Evolutionary conservation across 2,888 invertebrate genomes (phyloP).

Genomic region (Spilarctia lutea): DNA sequence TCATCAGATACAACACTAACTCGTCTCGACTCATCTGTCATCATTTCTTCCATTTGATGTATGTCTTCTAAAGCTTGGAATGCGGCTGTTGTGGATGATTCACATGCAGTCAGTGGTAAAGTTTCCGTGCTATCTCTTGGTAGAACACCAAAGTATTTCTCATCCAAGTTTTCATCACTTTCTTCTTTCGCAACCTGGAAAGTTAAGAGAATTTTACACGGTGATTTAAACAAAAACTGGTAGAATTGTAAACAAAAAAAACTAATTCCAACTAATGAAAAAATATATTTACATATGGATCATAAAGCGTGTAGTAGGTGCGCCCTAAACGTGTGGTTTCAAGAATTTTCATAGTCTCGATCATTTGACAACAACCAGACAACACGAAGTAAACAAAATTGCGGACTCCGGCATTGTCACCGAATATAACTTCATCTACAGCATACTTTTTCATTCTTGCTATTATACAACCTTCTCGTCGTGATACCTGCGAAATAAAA

Average conservation of each 20-base stretch:
- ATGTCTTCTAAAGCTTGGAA: not conserved
- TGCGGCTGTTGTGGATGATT: not conserved
- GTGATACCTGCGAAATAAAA: constrained; percentile 72
- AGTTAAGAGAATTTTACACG: not conserved
- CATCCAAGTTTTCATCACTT: constrained; percentile 33
- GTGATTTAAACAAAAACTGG: not conserved
- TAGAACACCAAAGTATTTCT: not conserved
- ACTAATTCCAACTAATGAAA: not conserved
- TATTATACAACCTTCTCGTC: constrained; percentile 89
- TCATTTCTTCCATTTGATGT: not conserved
- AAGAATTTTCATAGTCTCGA: constrained; percentile 83
- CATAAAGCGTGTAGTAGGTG: constrained; percentile 76
- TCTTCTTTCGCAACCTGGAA: constrained; percentile 69
- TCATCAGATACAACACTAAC: not conserved
- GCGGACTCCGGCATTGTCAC: constrained; percentile 80
- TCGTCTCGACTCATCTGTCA: not conserved
- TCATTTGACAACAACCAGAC: constrained; percentile 87
- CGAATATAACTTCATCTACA: constrained; percentile 85
- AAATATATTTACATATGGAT: constrained; percentile 72
- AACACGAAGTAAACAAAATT: constrained; percentile 86
- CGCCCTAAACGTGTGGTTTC: constrained; percentile 58
- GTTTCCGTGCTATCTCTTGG: not conserved
- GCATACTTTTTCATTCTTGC: constrained; percentile 87
- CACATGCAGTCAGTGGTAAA: not conserved
- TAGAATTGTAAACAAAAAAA: not conserved